Evolutionary conservation across 2,113 vertebrate species (phyloP), one percentile per base, ranked within the genome.

Genomic region (Heterotilapia buettikoferi): DNA sequence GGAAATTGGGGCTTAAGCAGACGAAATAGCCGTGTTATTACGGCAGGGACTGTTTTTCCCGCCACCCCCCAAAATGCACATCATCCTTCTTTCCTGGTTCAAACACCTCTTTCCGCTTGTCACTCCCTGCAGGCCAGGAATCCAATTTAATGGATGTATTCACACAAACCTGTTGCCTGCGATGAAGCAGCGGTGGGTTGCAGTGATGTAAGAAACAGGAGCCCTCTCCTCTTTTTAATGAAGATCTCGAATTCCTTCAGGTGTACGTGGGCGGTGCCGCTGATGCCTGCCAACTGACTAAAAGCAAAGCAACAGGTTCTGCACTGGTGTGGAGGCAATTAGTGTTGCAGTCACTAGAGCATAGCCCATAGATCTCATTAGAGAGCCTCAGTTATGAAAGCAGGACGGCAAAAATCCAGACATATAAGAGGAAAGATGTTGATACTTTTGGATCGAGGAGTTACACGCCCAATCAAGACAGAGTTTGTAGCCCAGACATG

Each of bases 91-190:
- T 91, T 87, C 87, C 86, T 83, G 91, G 90, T 92, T 92, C 85
- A 92, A 94, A 94, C 56, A 76, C 81, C 86, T 87, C 84, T 89
- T 93, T 87, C 85, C 36, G 33, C 91, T 90, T 92, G 92, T 94
- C 92, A 91, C 59, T 94, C 94, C 93, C 92, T 92, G 80, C 89
- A 94, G 95, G 92, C 92, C 90, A 82, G 84, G 82, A 95, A 96
- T 96, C 94, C 92, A 96, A 97, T 96, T 96, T 96, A 95, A 95
- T 95, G 95, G 93, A 94, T 94, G 92, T 94, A 94, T 94, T 95
- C 95, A 94, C 93, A 94, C 88, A 84, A 87, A 93, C 92, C 90
- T 91, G 84, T 95, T 95, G 92, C 93, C 83, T 84, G 66, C 82
- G 90, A 94, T 84, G 89, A 88, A 47, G 85, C 24, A 56, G 80